Conservation (phyloP, 2,113 vertebrate genomes). For the Junco hyemalis region DNA sequence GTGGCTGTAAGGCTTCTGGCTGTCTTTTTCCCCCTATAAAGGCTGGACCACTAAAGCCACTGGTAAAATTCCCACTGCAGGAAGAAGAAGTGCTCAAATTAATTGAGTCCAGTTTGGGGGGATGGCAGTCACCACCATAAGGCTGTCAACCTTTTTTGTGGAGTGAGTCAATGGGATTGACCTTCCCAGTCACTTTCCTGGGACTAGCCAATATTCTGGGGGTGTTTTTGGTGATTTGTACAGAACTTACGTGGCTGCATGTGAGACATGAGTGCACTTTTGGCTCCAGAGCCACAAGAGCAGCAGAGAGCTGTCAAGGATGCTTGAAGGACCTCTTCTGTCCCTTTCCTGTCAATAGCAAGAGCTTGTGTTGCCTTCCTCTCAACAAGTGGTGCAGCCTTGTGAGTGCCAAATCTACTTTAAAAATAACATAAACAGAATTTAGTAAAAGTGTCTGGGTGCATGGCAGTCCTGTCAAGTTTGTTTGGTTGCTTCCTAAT, state of each 20-base stretch:
- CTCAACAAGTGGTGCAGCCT: background rate
- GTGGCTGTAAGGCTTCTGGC: background rate
- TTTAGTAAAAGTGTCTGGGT: background rate
- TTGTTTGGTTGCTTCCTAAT: constrained; percentile 4
- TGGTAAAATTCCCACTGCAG: background rate
- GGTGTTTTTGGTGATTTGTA: background rate
- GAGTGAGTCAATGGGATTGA: background rate
- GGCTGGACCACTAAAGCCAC: background rate
- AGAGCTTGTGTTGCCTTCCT: background rate
- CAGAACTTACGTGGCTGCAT: background rate
- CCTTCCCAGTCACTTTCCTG: background rate
- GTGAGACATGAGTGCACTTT: background rate
- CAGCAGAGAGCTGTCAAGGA: background rate
- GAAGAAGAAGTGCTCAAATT: background rate
- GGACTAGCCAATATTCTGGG: background rate
- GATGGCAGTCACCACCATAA: background rate
- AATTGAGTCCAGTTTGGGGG: accelerated
- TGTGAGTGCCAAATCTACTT: background rate
- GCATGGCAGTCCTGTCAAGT: background rate
- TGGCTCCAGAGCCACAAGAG: background rate
- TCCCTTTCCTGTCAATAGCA: background rate
- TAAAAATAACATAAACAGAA: background rate
- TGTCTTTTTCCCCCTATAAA: background rate
- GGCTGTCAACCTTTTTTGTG: background rate
- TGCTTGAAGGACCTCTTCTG: background rate